Conservation (phyloP, 1,140 invertebrate genomes). For the Aphaenogaster ashmeadi region DNA sequence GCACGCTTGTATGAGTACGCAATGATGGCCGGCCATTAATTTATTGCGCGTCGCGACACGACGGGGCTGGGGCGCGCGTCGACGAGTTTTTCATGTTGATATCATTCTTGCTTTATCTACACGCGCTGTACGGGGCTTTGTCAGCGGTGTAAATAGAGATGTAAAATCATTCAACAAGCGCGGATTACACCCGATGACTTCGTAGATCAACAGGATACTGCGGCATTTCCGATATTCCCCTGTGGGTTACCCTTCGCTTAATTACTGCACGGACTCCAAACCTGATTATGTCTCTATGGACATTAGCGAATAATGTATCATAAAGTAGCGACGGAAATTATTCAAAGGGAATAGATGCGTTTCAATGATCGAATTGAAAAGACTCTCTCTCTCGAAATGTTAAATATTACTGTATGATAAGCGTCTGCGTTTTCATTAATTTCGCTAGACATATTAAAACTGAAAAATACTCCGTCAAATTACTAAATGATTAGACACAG, state of each 20-base stretch:
- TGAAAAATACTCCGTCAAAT: not conserved
- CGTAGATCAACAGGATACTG: conserved; percentile 57
- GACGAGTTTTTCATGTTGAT: conserved; percentile 74
- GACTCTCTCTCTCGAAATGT: not conserved
- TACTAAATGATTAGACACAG: not conserved
- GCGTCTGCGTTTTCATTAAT: not conserved
- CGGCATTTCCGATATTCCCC: conserved; percentile 42
- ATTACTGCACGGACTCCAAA: conserved; percentile 31
- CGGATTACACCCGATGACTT: conserved; percentile 61
- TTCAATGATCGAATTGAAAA: conserved; percentile 21
- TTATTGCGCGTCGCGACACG: conserved; percentile 74
- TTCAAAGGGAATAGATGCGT: not conserved
- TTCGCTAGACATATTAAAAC: not conserved
- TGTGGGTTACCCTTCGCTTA: conserved; percentile 33
- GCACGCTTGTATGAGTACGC: conserved; percentile 67
- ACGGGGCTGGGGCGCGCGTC: conserved; percentile 68
- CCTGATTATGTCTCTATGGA: not conserved
- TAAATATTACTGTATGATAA: conserved; percentile 11
- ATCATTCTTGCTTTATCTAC: conserved; percentile 71
- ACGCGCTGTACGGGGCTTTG: conserved; percentile 62
- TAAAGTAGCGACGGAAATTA: not conserved
- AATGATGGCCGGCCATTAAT: conserved; percentile 77
- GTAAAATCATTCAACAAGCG: conserved; percentile 56
- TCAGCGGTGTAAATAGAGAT: conserved; percentile 67
- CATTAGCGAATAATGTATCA: conserved; percentile 12